Evolutionary conservation across 1,140 invertebrate species (phyloP), one percentile per base, ranked within the genome.

Genomic region (Caerostris extrusa): DNA sequence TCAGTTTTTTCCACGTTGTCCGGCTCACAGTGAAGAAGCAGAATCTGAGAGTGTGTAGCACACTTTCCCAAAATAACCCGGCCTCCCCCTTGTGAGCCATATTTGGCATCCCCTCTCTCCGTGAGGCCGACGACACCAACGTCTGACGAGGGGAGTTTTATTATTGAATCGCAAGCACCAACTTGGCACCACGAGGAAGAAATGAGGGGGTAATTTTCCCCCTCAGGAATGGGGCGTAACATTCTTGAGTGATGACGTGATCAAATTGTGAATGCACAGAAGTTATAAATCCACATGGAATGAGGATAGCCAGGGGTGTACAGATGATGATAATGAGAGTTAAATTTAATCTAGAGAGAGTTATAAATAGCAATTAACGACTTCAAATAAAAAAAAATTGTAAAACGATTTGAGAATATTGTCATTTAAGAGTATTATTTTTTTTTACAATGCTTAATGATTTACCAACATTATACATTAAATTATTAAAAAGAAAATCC

Each of bases 91-190:
- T 34, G 55, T 81, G 90, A 81, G 53, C 90, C 90, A 91, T 91
- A 91, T 91, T 91, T 91, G 90, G 90, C 69, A 82, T n/a, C 77
- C 50, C 56, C 19, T 91, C 69, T 67, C 64, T n/a, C 86, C 14
- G 5, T 14, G 61, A 64, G 90, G 77, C 55, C 69, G 69, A 91
- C 71, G 90, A 91, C 90, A 64, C 19, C 53, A 4, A 7, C 86
- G 19, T 3, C 57, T 14, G 19, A 81, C 64, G 17, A 58, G n/a
- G 86, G 17, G 12, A 14, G n/a, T 64, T 88, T 88, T 88, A 88
- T 88, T 64, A 61, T 88, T 88, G 57, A 88, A 88, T 61, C 60
- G 58, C 34, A 83, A 17, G 34, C 34, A 34, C 34, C 34, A 34
- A 19, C 71, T 81, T 85, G 83, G 56, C 83, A 57, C 83, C 17